These are phyloP conservation scores for Rattus rattus DNA, from an alignment of 2,113 vertebrate genomes.

Conservation along the genomic window DNA sequence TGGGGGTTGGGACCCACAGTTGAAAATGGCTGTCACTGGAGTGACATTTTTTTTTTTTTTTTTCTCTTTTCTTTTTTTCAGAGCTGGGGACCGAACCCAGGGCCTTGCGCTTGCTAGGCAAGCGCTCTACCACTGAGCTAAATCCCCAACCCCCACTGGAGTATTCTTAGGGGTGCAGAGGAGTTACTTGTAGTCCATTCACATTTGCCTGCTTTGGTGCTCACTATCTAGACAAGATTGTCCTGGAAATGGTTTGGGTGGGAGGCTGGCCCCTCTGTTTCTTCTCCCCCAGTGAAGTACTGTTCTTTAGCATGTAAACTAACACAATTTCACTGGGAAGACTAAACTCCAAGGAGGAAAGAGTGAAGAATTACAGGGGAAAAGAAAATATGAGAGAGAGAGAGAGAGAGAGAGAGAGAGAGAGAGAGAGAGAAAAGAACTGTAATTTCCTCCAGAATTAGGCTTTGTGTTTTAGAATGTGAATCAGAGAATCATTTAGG, in stretches of 20 bases:
- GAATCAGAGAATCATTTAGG: slow-evolving; percentile 48
- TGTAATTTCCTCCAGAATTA: slow-evolving; percentile 17
- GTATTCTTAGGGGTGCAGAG: neutral
- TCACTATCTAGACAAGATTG: slow-evolving; percentile 51
- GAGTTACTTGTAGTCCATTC: neutral
- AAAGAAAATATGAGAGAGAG: slow-evolving; percentile 47
- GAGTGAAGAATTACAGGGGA: slow-evolving; percentile 1
- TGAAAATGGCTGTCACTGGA: neutral
- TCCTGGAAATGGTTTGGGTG: neutral
- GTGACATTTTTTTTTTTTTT: too few species aligned
- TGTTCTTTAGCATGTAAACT: neutral
- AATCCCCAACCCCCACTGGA: too few species aligned
- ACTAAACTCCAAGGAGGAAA: slow-evolving; percentile 29
- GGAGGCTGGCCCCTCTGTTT: slow-evolving; percentile 20
- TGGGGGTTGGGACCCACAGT: too few species aligned
- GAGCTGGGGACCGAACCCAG: too few species aligned
- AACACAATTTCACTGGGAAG: neutral
- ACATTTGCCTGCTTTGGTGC: slow-evolving; percentile 53
- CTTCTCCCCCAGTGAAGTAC: slow-evolving; percentile 45
- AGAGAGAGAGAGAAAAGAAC: neutral
- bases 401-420: neutral
- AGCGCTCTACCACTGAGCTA: too few species aligned
- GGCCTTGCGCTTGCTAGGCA: too few species aligned
- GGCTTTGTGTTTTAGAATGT: slow-evolving; percentile 54
- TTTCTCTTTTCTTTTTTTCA: too few species aligned